Evolutionary conservation across 2,113 vertebrate species (phyloP).

Genomic region (Archilochus colubris): DNA sequence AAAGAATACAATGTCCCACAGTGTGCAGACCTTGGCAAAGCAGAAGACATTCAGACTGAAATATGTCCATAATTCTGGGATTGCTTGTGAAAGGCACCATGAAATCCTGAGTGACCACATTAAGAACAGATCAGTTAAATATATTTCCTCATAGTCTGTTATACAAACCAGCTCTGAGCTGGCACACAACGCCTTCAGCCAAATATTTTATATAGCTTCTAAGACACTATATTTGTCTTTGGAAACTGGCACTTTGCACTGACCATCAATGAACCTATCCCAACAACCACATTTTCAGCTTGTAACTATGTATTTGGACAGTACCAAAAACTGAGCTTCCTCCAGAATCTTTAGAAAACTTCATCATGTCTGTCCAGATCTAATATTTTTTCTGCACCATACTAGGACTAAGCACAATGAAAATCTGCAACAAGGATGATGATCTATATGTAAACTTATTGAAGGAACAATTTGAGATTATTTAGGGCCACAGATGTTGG

Average conservation of each 20-base stretch:
- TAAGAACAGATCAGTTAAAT: constrained; percentile 10
- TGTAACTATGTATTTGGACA: not conserved
- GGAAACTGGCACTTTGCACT: constrained; percentile 24
- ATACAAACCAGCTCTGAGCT: constrained; percentile 39
- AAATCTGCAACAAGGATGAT: not conserved
- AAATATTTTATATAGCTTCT: constrained; percentile 45
- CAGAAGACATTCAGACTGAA: not conserved
- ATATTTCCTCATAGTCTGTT: constrained; percentile 28
- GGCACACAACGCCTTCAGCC: constrained; percentile 14
- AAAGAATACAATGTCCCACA: not conserved
- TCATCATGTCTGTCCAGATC: not conserved
- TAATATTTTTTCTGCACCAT: not conserved
- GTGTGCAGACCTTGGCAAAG: not conserved
- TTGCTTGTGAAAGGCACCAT: not conserved
- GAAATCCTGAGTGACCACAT: constrained; percentile 18
- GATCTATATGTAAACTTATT: not conserved
- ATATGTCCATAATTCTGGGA: not conserved
- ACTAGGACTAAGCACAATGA: not conserved
- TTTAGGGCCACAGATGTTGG: not conserved
- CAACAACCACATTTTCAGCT: constrained; percentile 35
- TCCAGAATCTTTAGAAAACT: not conserved
- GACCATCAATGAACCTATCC: constrained; percentile 47
- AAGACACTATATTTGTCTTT: constrained; percentile 35
- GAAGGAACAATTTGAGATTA: not conserved
- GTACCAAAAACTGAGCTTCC: not conserved